These are phyloP conservation scores for Ennomos quercinarius DNA, from an alignment of 2,888 invertebrate genomes.

Conservation along the genomic window DNA sequence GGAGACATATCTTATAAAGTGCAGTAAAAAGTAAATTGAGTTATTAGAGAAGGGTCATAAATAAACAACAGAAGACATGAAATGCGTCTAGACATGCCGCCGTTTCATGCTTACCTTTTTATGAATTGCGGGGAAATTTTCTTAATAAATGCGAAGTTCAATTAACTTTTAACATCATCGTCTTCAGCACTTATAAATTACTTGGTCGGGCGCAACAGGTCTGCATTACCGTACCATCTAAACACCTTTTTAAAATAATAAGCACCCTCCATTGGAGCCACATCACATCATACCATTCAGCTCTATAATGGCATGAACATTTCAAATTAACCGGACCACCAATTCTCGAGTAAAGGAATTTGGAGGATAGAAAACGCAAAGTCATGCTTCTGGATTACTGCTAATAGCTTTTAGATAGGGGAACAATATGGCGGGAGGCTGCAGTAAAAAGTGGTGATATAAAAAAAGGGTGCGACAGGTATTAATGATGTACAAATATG, in stretches of 20 bases:
- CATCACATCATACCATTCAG: background rate
- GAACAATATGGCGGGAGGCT: too few species aligned
- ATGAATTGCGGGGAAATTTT: constrained; percentile 20
- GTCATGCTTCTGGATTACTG: constrained; percentile 17
- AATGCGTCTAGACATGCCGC: constrained; percentile 21
- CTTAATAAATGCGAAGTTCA: constrained; percentile 31
- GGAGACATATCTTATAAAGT: too few species aligned
- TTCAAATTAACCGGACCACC: background rate
- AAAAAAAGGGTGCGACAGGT: background rate
- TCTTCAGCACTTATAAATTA: constrained; percentile 1
- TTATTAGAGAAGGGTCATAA: constrained; percentile 7
- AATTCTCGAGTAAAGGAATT: constrained; percentile 1
- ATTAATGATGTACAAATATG: constrained; percentile 1
- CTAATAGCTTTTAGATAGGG: background rate
- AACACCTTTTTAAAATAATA: too few species aligned
- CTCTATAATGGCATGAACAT: background rate
- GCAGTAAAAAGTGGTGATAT: too few species aligned
- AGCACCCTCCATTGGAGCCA: background rate
- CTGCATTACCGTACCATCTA: background rate
- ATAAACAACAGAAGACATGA: constrained; percentile 20
- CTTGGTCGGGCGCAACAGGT: background rate
- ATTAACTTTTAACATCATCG: constrained; percentile 13
- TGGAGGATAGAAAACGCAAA: constrained; percentile 15
- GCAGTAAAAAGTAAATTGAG: background rate
- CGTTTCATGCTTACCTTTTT: constrained; percentile 17